phyloP scores from a whole-genome alignment of 2,113 vertebrate species.

The Coturnix japonica region DNA sequence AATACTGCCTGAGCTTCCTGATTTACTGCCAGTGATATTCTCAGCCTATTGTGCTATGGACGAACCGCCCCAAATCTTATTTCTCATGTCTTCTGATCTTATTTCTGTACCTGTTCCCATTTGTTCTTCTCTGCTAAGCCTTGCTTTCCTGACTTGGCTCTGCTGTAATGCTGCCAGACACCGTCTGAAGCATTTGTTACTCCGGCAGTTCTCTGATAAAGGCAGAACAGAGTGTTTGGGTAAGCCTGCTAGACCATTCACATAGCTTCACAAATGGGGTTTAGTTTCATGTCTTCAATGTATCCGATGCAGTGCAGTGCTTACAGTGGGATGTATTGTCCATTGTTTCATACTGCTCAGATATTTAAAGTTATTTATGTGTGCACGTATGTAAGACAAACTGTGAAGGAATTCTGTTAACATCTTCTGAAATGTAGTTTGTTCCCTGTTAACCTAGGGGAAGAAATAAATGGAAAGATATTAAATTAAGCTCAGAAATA shows the following conservation, averaged over 20 bases:
- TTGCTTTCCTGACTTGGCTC: neutral
- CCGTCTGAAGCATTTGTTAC: neutral
- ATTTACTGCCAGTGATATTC: neutral
- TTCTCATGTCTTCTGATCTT: neutral
- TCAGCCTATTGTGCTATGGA: neutral
- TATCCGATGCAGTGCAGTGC: neutral
- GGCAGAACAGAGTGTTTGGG: neutral
- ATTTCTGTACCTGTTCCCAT: neutral
- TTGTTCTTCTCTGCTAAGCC: neutral
- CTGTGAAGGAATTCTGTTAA: constrained; percentile 32
- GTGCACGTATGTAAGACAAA: neutral
- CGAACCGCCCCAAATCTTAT: neutral
- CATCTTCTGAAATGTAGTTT: constrained; percentile 43
- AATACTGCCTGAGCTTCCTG: neutral
- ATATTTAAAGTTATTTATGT: neutral
- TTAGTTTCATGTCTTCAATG: neutral
- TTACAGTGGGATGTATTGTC: neutral
- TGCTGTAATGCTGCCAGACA: neutral
- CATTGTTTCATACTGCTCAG: neutral
- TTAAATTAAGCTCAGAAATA: constrained; percentile 34
- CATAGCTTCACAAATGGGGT: neutral
- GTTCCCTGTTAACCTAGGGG: constrained; percentile 55
- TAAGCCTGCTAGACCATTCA: neutral
- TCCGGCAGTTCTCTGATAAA: neutral
- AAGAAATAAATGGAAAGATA: constrained; percentile 64